A percentile compares a stretch with the other conserved stretches of the same genome.
Evolutionary conservation across 2,797 vertebrate species (phyloP).

Genomic region (Platalea minor): DNA sequence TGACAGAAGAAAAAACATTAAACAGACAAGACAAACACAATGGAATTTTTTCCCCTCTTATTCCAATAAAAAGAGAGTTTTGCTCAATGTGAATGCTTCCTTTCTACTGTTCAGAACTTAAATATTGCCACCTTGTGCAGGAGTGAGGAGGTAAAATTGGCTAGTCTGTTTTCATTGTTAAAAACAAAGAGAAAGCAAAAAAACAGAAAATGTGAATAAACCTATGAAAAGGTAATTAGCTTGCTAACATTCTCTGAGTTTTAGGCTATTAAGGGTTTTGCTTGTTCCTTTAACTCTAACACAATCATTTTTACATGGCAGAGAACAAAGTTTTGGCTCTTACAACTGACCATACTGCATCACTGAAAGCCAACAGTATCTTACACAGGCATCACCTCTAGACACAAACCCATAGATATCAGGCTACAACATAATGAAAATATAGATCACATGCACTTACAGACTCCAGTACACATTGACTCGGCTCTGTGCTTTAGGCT

Average conservation of each 20-base stretch:
- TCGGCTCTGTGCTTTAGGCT: background rate
- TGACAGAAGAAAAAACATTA: background rate
- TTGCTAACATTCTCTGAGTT: background rate
- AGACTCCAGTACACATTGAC: background rate
- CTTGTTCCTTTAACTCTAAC: background rate
- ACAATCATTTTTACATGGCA: background rate
- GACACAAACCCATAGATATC: background rate
- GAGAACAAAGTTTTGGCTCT: background rate
- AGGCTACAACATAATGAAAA: background rate
- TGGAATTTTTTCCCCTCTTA: background rate
- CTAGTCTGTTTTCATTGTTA: background rate
- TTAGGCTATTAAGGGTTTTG: background rate
- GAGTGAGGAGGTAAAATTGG: background rate
- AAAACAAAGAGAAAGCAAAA: background rate
- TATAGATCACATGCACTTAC: background rate
- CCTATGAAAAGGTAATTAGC: background rate
- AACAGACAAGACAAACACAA: background rate
- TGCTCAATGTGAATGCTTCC: background rate
- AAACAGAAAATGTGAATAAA: background rate
- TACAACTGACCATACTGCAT: background rate
- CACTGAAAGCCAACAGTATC: background rate
- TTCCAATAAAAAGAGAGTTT: background rate
- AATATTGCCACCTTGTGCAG: background rate
- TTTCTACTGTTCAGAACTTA: background rate
- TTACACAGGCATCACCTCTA: background rate